phyloP scores from a whole-genome alignment of 2,888 invertebrate species.

The Perizoma affinitatum region DNA sequence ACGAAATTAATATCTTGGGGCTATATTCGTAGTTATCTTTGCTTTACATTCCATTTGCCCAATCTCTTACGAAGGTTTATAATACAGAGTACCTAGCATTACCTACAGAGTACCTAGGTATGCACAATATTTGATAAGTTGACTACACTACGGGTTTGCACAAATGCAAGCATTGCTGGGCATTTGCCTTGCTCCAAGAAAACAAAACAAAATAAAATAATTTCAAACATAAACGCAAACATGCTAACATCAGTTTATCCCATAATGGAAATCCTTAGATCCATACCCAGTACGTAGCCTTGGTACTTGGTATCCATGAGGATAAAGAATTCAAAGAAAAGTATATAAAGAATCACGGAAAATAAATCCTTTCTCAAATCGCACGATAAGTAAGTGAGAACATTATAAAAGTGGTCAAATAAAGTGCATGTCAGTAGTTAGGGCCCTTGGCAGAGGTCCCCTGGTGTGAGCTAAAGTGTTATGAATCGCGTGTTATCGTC shows the following conservation, averaged over 20 bases:
- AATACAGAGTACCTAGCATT: not conserved
- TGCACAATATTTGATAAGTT: conserved; percentile 12
- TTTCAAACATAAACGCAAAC: conserved; percentile 1
- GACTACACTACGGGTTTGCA: no score
- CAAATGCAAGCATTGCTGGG: no score
- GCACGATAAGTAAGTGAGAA: conserved; percentile 38
- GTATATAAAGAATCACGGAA: not conserved
- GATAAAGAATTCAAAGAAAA: no score
- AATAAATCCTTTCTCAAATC: conserved; percentile 4
- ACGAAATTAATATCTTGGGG: conserved; percentile 13
- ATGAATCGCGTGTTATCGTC: conserved; percentile 73
- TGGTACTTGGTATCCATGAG: no score
- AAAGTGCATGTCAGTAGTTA: conserved; percentile 45
- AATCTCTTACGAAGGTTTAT: conserved; percentile 3
- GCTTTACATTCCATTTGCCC: conserved; percentile 8
- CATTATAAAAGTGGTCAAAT: conserved; percentile 43
- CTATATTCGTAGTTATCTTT: conserved; percentile 15
- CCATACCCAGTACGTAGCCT: no score
- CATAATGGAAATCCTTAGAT: no score
- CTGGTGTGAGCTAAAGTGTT: conserved; percentile 62
- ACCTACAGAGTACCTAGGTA: no score
- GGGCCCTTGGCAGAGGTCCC: conserved; percentile 42
- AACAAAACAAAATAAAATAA: conserved; percentile 10
- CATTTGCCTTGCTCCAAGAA: not conserved
- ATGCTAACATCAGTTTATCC: no score